Base-by-base conservation (phyloP, 1,140 invertebrate genomes). In the Trichomalopsis sarcophagae region DNA sequence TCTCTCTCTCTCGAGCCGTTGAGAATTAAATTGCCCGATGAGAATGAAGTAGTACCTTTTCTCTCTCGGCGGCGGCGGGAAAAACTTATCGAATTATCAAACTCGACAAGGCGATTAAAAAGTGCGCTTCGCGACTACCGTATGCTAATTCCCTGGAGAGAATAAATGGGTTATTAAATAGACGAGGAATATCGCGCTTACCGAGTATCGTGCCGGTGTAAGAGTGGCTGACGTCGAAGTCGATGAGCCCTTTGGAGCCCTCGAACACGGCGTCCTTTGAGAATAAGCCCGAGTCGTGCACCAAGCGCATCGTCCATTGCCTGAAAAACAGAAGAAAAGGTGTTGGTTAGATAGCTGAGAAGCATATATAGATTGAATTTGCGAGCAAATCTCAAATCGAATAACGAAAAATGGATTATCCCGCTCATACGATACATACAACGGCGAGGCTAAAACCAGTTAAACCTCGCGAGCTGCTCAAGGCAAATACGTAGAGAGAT, bases 151-250 rank as follows among this genome's bases (percentile, higher is more conserved):
- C 21, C 6, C 6, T 62, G 4, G 55, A 62, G 55, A 62, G 47
- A 62, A 17, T 27, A 27, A 62, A 21, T 21, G 21, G 1, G 4
- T 1, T 5, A n/a, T 21, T 21, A n/a, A 62, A 62, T 6, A 7
- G 55, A 62, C n/a, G 21, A 62, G 55, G 17, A 21, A 62, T 17
- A n/a, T 27, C n/a, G 5, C n/a, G 90, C 90, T 94, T 91, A 96
- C 97, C 97, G 95, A 97, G 96, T 86, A 98, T 94, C 71, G 94
- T 95, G 88, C 97, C 97, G 23, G 94, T 94, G 91, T 97, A 98
- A 84, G 96, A 95, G 88, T 96, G 95, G 62, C 94, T 94, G 36
- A 95, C 94, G 92, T 97, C 96, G 92, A 96, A 97, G 87, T 95
- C 91, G 86, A 98, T 93, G 55, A 94, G 94, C 40, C 96, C 96